Conservation (phyloP, 2,113 vertebrate species). For the Sylvilagus bachmani region DNA sequence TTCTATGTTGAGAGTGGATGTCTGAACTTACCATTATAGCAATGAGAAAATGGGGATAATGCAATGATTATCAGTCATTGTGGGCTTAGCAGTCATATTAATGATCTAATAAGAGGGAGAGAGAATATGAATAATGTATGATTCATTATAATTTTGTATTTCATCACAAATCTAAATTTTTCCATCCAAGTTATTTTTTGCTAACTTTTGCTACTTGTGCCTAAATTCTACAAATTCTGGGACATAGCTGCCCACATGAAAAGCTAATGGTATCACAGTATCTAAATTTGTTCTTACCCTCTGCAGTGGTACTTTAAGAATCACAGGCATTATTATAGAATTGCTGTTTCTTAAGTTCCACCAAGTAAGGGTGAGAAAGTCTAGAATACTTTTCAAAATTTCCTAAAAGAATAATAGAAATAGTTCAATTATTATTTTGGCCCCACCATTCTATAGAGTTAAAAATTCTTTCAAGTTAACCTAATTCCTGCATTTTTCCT, state of each 20-base stretch:
- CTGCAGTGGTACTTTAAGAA: background rate
- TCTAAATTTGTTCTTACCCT: conserved; percentile 49
- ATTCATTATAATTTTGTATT: background rate
- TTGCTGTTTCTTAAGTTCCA: background rate
- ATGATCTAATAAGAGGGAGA: background rate
- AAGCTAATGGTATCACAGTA: background rate
- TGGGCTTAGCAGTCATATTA: background rate
- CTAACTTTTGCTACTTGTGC: background rate
- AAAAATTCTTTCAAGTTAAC: conserved; percentile 1
- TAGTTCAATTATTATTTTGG: background rate
- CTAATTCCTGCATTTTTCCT: background rate
- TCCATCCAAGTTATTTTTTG: conserved; percentile 53
- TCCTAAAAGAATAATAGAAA: background rate
- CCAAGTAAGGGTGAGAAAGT: background rate
- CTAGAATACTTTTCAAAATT: conserved; percentile 21
- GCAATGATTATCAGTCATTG: background rate
- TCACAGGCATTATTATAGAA: background rate
- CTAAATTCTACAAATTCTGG: conserved; percentile 33
- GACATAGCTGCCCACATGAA: conserved; percentile 36
- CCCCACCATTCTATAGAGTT: background rate
- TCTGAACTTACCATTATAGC: background rate
- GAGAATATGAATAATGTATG: background rate
- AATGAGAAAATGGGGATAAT: background rate
- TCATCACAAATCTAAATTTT: conserved; percentile 26
- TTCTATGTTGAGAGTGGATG: background rate